Evolutionary conservation across 2,113 vertebrate genomes (phyloP).

Genomic region (Sander lucioperca): DNA sequence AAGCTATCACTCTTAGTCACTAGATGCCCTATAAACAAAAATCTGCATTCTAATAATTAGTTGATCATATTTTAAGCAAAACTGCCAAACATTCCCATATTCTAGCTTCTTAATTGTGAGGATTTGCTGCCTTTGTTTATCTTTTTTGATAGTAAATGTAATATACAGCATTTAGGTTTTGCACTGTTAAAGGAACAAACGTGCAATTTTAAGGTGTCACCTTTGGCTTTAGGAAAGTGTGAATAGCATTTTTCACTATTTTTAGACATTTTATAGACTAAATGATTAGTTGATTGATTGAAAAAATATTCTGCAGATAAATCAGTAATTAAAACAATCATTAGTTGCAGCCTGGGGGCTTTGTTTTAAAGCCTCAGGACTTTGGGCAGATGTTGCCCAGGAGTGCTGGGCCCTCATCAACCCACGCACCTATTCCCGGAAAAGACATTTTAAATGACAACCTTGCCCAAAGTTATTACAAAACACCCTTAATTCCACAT

Average conservation of each 20-base stretch:
- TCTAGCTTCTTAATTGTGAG: background rate
- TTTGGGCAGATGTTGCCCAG: background rate
- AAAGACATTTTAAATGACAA: constrained; percentile 22
- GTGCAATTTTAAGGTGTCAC: background rate
- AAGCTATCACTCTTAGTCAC: background rate
- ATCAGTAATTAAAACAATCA: background rate
- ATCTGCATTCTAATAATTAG: background rate
- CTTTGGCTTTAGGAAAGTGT: background rate
- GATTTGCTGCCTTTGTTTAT: background rate
- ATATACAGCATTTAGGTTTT: background rate
- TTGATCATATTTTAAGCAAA: background rate
- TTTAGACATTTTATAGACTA: background rate
- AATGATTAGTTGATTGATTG: background rate
- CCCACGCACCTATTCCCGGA: background rate
- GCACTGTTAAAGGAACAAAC: background rate
- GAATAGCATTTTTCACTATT: background rate
- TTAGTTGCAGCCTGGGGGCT: background rate
- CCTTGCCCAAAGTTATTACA: background rate
- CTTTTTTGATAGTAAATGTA: background rate
- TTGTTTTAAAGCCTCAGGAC: background rate
- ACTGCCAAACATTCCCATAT: background rate
- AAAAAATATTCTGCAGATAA: background rate
- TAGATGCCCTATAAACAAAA: background rate
- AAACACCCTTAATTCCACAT: constrained; percentile 2
- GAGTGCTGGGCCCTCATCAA: background rate